A percentile compares a stretch with the other conserved stretches of the same genome.
Conservation (phyloP, 2,888 invertebrate genomes). For the Agrochola litura region DNA sequence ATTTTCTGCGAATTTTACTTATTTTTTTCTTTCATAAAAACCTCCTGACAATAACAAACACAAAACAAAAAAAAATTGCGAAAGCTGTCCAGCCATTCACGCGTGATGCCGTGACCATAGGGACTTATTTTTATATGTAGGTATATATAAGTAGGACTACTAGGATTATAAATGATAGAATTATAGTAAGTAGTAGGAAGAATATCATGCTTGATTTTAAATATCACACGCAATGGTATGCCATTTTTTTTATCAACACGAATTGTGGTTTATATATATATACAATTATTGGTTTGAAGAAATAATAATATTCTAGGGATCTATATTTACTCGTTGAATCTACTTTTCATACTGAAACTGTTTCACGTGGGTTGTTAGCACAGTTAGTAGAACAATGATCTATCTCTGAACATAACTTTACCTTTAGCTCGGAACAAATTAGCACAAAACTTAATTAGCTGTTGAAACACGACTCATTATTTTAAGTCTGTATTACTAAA, state of each 20-base stretch:
- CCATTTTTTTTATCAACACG: neutral
- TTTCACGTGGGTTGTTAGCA: neutral
- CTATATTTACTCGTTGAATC: neutral
- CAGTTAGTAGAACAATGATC: constrained; percentile 32
- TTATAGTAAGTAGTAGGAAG: too few species aligned
- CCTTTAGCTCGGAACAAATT: constrained; percentile 23
- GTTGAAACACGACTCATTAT: constrained; percentile 39
- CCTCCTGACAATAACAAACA: too few species aligned
- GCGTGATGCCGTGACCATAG: too few species aligned
- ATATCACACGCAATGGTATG: neutral
- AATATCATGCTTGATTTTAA: neutral
- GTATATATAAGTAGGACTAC: too few species aligned
- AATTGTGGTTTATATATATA: constrained; percentile 2
- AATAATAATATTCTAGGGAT: neutral
- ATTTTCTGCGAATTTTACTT: too few species aligned
- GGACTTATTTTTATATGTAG: too few species aligned
- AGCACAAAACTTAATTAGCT: constrained; percentile 48
- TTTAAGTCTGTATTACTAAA: constrained; percentile 22
- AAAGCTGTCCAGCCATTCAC: too few species aligned
- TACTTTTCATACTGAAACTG: constrained; percentile 12
- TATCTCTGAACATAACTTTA: constrained; percentile 39
- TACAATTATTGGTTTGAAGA: neutral
- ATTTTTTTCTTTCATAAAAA: too few species aligned
- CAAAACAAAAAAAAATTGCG: too few species aligned
- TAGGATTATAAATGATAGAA: too few species aligned